Conservation (phyloP, 1,140 invertebrate genomes). For the Drosophila kohkoa region DNA sequence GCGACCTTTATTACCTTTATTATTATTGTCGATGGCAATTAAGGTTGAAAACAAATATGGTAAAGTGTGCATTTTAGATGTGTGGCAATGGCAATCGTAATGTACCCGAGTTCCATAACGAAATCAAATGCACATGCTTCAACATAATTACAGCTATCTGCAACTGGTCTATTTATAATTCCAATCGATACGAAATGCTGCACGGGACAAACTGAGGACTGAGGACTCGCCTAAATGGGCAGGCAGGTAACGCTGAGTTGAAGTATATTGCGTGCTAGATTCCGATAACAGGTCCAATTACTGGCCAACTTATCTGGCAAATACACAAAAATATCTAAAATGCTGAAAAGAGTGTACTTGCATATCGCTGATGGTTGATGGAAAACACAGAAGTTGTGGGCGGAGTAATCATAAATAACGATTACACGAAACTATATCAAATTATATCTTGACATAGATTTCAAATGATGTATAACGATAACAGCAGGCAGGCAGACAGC, state of each 20-base stretch:
- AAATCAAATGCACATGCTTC: constrained; percentile 4
- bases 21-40: neutral
- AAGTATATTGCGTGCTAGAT: constrained; percentile 13
- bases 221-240: neutral
- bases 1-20: neutral
- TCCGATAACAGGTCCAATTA: constrained; percentile 3
- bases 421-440: constrained; percentile 5
- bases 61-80: neutral
- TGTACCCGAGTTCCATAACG: neutral
- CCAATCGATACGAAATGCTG: constrained; percentile 2
- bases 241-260: no score
- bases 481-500: neutral
- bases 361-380: neutral
- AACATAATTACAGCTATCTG: constrained; percentile 17
- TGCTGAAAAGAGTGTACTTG: neutral
- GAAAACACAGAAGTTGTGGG: neutral
- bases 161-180: constrained; percentile 15
- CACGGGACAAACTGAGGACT: neutral
- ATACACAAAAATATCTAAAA: constrained; percentile 7
- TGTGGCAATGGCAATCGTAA: neutral
- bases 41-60: neutral
- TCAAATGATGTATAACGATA: neutral
- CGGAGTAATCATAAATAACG: constrained; percentile 3
- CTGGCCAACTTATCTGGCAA: constrained; percentile 12
- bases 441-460: constrained; percentile 3